phyloP scores from a whole-genome alignment of 2,888 invertebrate species.

The Phytoseiulus persimilis region DNA sequence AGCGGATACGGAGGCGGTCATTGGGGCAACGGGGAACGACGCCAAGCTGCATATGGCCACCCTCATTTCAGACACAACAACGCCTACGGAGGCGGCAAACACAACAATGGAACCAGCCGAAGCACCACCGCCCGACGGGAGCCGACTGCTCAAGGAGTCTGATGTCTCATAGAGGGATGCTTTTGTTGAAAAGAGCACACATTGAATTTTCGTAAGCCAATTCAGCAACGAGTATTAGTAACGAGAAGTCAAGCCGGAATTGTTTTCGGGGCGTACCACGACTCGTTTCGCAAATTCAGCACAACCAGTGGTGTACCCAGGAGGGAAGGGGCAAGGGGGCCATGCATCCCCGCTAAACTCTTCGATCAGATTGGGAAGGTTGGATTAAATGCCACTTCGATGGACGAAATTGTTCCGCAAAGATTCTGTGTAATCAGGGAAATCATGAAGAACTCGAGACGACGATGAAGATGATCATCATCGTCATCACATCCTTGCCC shows the following conservation, averaged over 20 bases:
- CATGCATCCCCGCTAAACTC: too few species aligned
- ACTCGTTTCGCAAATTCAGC: too few species aligned
- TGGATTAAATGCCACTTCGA: too few species aligned
- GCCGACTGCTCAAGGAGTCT: not conserved
- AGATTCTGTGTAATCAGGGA: too few species aligned
- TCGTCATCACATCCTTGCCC: too few species aligned
- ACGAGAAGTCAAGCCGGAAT: not conserved
- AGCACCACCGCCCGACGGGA: not conserved
- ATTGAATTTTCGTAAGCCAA: not conserved
- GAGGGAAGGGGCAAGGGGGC: too few species aligned
- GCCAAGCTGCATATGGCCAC: not conserved
- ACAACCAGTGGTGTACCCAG: too few species aligned
- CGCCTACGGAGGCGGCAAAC: not conserved
- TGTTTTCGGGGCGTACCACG: not conserved
- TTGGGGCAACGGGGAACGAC: not conserved
- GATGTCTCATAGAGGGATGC: not conserved
- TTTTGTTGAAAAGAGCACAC: not conserved
- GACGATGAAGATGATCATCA: too few species aligned
- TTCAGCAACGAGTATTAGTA: not conserved
- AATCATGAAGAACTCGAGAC: too few species aligned
- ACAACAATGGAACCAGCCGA: not conserved
- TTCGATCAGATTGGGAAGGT: too few species aligned
- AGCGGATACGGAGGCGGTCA: not conserved
- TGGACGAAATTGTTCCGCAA: too few species aligned
- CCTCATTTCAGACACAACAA: not conserved